Evolutionary conservation across 2,113 vertebrate genomes (phyloP).

Genomic region (Seriola dumerili): DNA sequence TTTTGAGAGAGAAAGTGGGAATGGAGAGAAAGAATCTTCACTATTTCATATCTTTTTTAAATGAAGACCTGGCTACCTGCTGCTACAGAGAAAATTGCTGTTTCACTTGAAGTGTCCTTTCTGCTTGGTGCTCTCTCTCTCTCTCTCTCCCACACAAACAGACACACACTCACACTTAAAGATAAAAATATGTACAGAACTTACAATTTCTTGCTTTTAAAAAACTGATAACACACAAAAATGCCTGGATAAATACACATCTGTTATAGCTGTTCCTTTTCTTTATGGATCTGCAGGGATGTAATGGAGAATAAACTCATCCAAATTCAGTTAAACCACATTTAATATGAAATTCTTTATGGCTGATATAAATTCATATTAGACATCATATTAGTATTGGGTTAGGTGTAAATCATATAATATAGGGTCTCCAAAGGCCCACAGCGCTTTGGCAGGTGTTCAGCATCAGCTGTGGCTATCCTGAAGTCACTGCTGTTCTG

Average conservation of each 20-base stretch:
- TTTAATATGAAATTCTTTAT: neutral
- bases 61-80: conserved; percentile 31
- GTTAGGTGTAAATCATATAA: neutral
- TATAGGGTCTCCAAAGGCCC: neutral
- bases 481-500: neutral
- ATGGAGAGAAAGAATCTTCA: conserved; percentile 24
- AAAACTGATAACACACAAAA: neutral
- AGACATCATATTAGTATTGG: neutral
- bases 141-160: neutral
- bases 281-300: neutral
- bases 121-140: conserved; percentile 5
- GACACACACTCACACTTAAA: conserved; percentile 13
- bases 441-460: neutral
- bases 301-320: neutral
- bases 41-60: conserved; percentile 34
- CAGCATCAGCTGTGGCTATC: neutral
- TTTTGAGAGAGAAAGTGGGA: conserved; percentile 28
- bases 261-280: neutral
- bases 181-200: neutral
- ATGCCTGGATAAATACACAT: neutral
- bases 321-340: neutral
- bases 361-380: neutral
- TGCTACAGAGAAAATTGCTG: conserved; percentile 44
- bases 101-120: conserved; percentile 45
- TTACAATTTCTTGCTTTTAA: neutral